Conservation (phyloP, 1,140 invertebrate genomes). For the Campoletis sonorensis region DNA sequence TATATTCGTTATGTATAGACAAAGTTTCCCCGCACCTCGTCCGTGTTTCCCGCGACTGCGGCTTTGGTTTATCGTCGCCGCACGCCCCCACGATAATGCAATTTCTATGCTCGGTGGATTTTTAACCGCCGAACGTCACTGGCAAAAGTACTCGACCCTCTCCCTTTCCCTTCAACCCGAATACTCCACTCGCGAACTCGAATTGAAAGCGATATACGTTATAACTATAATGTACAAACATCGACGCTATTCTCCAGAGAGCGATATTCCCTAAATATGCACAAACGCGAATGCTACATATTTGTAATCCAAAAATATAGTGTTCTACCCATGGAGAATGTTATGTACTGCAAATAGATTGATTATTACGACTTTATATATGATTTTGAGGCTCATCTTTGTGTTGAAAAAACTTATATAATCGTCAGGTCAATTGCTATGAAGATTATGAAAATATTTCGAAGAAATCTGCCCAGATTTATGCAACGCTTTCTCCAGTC, state of each 20-base stretch:
- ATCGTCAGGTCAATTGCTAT: not conserved
- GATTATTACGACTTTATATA: not conserved
- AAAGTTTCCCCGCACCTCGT: conserved; percentile 7
- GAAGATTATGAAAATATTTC: not conserved
- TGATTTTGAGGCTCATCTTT: conserved; percentile 9
- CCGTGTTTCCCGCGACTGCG: conserved; percentile 43
- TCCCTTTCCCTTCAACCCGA: not conserved
- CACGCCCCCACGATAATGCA: conserved; percentile 47
- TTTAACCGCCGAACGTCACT: conserved; percentile 44
- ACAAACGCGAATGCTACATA: not conserved
- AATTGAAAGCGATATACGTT: conserved; percentile 47
- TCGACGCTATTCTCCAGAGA: conserved; percentile 32
- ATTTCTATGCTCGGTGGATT: conserved; percentile 49
- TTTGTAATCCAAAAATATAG: conserved; percentile 8
- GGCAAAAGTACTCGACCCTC: not conserved
- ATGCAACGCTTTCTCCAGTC: not conserved
- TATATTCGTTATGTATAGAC: conserved; percentile 11
- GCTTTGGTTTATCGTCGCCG: conserved; percentile 54
- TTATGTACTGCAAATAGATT: not conserved
- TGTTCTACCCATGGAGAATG: not conserved
- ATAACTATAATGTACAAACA: conserved; percentile 34
- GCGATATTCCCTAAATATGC: conserved; percentile 35
- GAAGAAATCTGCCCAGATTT: not conserved
- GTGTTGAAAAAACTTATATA: not conserved
- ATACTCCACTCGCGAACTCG: not conserved